Evolutionary conservation across 2,113 vertebrate species (phyloP).

Genomic region (Malurus melanocephalus): DNA sequence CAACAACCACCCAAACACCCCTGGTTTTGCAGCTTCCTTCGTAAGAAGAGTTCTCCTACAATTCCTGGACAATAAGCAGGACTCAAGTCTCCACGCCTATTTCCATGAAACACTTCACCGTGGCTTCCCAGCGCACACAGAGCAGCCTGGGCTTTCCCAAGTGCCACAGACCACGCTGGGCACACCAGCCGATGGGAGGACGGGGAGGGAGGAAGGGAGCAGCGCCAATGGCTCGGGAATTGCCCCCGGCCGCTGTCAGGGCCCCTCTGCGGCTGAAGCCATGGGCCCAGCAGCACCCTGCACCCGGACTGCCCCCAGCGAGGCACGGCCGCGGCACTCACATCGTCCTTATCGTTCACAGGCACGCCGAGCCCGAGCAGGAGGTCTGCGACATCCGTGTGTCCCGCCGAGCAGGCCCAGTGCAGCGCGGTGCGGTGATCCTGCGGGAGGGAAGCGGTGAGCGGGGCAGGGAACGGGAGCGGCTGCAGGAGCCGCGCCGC

Average conservation of each 20-base stretch:
- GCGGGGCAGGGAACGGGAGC: neutral
- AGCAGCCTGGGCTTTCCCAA: fast-evolving
- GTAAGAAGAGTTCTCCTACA: neutral
- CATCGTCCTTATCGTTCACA: conserved; percentile 88
- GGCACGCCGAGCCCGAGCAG: conserved; percentile 86
- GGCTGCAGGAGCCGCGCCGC: neutral
- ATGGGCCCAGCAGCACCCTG: fast-evolving
- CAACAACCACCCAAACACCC: fast-evolving
- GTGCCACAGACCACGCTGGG: fast-evolving
- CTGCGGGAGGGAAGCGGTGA: conserved; percentile 59
- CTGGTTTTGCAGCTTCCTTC: neutral
- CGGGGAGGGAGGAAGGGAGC: no score
- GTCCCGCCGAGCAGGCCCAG: conserved; percentile 95
- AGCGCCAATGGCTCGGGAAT: neutral
- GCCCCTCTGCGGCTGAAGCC: neutral
- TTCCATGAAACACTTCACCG: neutral
- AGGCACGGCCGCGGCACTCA: conserved; percentile 61
- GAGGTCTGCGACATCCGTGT: conserved; percentile 83
- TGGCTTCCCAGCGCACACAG: fast-evolving
- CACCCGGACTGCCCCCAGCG: neutral
- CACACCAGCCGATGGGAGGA: fast-evolving
- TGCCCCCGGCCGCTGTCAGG: neutral
- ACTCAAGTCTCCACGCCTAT: neutral
- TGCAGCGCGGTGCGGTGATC: conserved; percentile 88
- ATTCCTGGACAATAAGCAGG: neutral